Base-by-base conservation (phyloP, 2,113 vertebrate genomes). In the Macheiramphus alcinus region DNA sequence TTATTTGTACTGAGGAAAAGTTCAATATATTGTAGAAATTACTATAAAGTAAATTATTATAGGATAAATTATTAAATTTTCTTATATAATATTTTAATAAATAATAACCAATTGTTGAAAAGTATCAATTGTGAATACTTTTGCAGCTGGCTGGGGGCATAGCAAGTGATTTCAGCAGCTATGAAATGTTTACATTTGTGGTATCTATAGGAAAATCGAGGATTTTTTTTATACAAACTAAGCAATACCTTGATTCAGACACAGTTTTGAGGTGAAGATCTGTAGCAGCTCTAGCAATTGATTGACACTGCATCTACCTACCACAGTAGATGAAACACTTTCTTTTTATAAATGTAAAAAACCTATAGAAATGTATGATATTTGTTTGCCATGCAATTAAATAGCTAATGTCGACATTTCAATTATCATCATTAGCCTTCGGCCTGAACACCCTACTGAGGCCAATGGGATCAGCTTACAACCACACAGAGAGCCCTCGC, bases 351-450 rank as follows among this genome's bases (percentile, higher is more conserved):
- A 84, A 67, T 22, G 13, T 20, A 40, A 74, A 78, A 81, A 43
- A 47, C 17, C 47, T 55, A 63, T 56, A 34, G 61, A 94, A 76
- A 75, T 63, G 43, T 67, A 68, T 40, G 11, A 13, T 84, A 43
- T 13, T 94, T 93, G 43, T 93, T 93, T 82, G 32, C 58, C 47
- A 38, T 70, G 67, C 85, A 93, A 94, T 90, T 97, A 95, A 93
- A 74, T 53, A 82, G 91, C 62, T 80, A 89, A 95, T 74, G 66
- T 73, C 3, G 2, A 91, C 78, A 80, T 90, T 95, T 94, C 71
- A 94, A 80, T 96, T 87, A 93, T 14, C 95, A 52, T 91, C 66
- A 66, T 83, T 63, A 94, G 71, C 86, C 80, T 71, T 91, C 62
- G 81, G 73, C 45, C 74, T 58, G 53, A 87, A 40, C 74, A 70